Percentiles rank a stretch among this genome's conserved stretches.
phyloP scores from a whole-genome alignment of 1,140 invertebrate genomes.

The Pollicipes pollicipes region DNA sequence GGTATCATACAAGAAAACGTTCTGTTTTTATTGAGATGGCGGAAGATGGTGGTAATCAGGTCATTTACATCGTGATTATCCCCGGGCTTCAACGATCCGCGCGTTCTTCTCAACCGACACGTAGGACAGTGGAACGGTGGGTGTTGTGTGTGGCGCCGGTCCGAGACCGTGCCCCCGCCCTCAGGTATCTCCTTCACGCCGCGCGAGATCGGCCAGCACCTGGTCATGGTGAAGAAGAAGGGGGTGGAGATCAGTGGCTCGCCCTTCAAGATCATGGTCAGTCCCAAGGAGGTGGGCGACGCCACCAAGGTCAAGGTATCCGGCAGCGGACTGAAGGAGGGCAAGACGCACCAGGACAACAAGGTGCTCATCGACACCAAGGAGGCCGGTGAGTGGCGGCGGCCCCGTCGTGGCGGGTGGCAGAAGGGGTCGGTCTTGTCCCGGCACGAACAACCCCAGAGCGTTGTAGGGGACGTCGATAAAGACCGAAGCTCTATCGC shows the following conservation, averaged over 20 bases:
- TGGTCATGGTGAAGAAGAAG: constrained; percentile 81
- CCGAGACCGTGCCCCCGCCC: too few relatives aligned
- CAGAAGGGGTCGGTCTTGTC: not conserved
- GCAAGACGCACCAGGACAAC: constrained; percentile 78
- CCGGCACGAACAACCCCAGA: too few relatives aligned
- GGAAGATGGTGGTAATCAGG: too few relatives aligned
- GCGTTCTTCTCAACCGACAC: too few relatives aligned
- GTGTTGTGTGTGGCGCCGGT: too few relatives aligned
- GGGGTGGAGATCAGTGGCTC: constrained; percentile 87
- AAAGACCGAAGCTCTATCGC: too few relatives aligned
- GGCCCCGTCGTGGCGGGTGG: constrained; percentile 23
- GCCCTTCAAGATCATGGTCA: constrained; percentile 88
- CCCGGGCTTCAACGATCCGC: too few relatives aligned
- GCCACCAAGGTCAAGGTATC: constrained; percentile 82
- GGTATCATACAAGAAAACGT: too few relatives aligned
- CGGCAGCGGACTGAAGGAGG: constrained; percentile 65
- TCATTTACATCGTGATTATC: too few relatives aligned
- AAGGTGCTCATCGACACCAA: constrained; percentile 82
- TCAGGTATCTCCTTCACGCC: constrained; percentile 88
- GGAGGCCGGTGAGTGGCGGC: constrained; percentile 38
- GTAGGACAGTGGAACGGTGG: too few relatives aligned
- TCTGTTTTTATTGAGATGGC: too few relatives aligned
- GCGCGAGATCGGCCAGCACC: constrained; percentile 77
- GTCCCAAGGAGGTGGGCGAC: constrained; percentile 80
- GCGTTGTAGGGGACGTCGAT: too few relatives aligned